Percentiles rank a stretch among this genome's conserved stretches.
Evolutionary conservation across 2,797 vertebrate species (phyloP).

Genomic region (Gadopsis marmoratus): DNA sequence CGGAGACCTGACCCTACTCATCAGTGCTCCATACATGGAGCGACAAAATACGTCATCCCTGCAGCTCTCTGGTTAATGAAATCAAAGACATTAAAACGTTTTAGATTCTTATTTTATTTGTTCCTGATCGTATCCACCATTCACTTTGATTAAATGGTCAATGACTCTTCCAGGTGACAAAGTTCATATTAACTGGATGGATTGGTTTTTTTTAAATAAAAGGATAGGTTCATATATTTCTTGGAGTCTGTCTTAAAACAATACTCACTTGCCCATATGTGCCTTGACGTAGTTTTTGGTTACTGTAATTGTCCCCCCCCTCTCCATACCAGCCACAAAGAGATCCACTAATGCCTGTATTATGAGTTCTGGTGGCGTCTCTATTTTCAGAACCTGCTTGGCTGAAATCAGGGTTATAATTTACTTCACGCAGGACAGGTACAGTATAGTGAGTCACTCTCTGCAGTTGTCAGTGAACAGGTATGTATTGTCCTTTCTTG

Average conservation of each 20-base stretch:
- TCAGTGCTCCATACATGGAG: background rate
- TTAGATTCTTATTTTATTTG: background rate
- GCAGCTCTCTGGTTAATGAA: background rate
- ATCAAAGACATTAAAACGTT: too few relatives aligned
- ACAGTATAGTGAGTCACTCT: background rate
- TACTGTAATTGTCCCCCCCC: background rate
- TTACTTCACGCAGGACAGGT: background rate
- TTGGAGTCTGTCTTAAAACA: too few relatives aligned
- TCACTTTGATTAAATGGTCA: background rate
- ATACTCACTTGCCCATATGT: background rate
- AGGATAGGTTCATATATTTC: background rate
- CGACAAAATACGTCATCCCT: too few relatives aligned
- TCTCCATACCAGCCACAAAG: too few relatives aligned
- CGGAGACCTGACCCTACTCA: background rate
- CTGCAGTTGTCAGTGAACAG: slow-evolving; percentile 20
- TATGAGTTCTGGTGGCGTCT: background rate
- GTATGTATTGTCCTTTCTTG: slow-evolving; percentile 30
- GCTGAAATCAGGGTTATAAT: too few relatives aligned
- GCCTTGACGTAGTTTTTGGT: background rate
- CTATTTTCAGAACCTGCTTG: too few relatives aligned
- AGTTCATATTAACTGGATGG: too few relatives aligned
- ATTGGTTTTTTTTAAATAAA: background rate
- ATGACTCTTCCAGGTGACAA: too few relatives aligned
- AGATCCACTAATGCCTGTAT: background rate
- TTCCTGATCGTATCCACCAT: background rate